Base-by-base conservation (phyloP, 2,797 vertebrate species). In the Chromobotia macracanthus region DNA sequence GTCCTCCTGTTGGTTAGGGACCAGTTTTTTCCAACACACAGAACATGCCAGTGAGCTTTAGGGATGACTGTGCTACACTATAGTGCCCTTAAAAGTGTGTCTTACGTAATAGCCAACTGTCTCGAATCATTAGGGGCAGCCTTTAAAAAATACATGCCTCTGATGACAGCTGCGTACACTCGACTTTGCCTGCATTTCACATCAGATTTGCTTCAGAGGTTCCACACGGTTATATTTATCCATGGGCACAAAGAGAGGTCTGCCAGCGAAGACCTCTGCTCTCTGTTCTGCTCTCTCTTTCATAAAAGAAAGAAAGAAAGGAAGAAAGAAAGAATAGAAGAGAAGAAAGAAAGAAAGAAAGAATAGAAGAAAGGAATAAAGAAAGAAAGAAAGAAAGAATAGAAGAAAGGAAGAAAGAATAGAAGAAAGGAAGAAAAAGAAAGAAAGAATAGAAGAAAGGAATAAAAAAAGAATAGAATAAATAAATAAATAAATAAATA, bases 21-120 rank as follows among this genome's bases (percentile, higher is more conserved):
- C 89, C 86, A 90, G 74, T 83, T 85, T 84, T 85, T 80, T 84
- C 82, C 77, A 80, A 87, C 86, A 86, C 84, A 77, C 86, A 89
- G 87, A 86, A 86, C 89, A 88, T 90, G 88, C 90, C 89, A 90
- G 88, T 86, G 72, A 77, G 87, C 88, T 88, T 91, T 87, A 87
- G 85, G 87, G 87, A 87, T 88, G 70, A 86, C 88, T 90, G 82
- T 84, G 84, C 87, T 83, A 86, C 86, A 87, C 89, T 89, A 87
- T 88, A 91, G 86, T 92, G 92, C 90, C 92, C 93, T 92, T 91
- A 93, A 92, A 91, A 90, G 72, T 75, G 80, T 91, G 88, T 88
- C 91, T 94, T 93, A 94, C 87, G 88, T 94, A 94, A 94, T 92
- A 90, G 90, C 91, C 93, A 94, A 93, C 92, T 94, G 93, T 94